These are phyloP conservation scores for Anagrus nilaparvatae DNA, from an alignment of 1,140 invertebrate species.

Conservation along the genomic window DNA sequence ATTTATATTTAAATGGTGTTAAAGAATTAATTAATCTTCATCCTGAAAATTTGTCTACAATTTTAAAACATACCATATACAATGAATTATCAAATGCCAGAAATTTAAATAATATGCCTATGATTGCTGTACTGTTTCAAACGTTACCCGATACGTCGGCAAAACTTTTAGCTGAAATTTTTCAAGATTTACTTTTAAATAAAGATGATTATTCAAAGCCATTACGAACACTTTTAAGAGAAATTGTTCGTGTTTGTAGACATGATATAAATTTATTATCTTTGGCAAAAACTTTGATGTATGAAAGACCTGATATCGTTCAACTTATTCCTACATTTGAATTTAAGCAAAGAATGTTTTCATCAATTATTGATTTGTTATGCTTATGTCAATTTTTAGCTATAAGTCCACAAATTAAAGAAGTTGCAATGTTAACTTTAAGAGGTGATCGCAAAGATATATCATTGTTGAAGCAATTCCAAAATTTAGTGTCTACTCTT, in stretches of 20 bases:
- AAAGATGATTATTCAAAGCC: conserved; percentile 85
- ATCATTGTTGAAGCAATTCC: conserved; percentile 49
- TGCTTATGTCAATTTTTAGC: conserved; percentile 75
- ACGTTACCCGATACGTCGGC: conserved; percentile 66
- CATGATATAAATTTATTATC: conserved; percentile 66
- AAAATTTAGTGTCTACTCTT: conserved; percentile 62
- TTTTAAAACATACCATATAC: conserved; percentile 86
- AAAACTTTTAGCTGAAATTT: conserved; percentile 68
- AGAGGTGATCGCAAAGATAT: conserved; percentile 55
- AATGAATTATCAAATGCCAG: conserved; percentile 86
- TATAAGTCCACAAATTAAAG: conserved; percentile 65
- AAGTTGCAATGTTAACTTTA: conserved; percentile 49
- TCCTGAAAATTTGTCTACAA: conserved; percentile 72
- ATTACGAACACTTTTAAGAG: conserved; percentile 70
- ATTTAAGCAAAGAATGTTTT: conserved; percentile 73
- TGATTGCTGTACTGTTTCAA: conserved; percentile 79
- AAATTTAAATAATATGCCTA: conserved; percentile 89
- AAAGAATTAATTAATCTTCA: conserved; percentile 53
- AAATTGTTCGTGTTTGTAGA: conserved; percentile 74
- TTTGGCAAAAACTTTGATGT: conserved; percentile 60
- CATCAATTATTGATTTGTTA: conserved; percentile 73
- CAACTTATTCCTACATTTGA: conserved; percentile 49
- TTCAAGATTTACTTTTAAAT: conserved; percentile 75
- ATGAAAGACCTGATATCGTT: conserved; percentile 48
- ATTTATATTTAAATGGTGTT: conserved; percentile 78